Base-by-base conservation (phyloP, 1,140 invertebrate species). In the Drosophila rufa region DNA sequence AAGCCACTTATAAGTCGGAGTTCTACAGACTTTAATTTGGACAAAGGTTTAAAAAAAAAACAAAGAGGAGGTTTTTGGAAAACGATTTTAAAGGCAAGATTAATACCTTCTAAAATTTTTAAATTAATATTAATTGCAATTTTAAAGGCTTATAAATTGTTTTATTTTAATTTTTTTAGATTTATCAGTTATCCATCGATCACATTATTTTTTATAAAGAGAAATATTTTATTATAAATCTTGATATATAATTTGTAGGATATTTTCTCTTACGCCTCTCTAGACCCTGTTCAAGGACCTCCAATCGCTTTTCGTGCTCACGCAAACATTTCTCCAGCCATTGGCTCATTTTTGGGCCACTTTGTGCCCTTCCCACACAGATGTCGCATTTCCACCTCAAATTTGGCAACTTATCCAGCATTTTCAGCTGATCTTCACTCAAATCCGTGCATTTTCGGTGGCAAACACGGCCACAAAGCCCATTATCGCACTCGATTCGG, bases 291-390 rank as follows among this genome's bases (percentile, higher is more conserved):
- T 87, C 83, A 19, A 89, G 25, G 8, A 61, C 8, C 27, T 81
- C 53, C n/a, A 90, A 56, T 14, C 85, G 62, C 40, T 89, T 89
- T 57, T 90, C 84, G 27, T 90, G 80, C 40, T 73, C 57, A 14
- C 48, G 61, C 1, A 89, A 40, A 30, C 57, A 65, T 0, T 62
- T 43, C 3, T 87, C 77, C 43, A 87, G 45, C 38, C 69, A 80
- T n/a, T 50, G 19, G 14, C 15, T 59, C 14, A 65, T 42, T 77
- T 64, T 30, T 2, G 64, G 15, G 12, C 17, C 30, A 33, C 25
- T 60, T 22, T 53, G 9, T 11, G 3, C 0, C 6, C 25, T 33
- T 4, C 27, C 25, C 3, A 75, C 22, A 15, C 84, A 87, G 2
- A 1, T n/a, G 9, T 86, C 55, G 12, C 82, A 87, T 2, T 46